Percentiles rank a stretch among this genome's conserved stretches.
Conservation (phyloP, 2,797 vertebrate genomes). For the Zenarchopterus dispar region DNA sequence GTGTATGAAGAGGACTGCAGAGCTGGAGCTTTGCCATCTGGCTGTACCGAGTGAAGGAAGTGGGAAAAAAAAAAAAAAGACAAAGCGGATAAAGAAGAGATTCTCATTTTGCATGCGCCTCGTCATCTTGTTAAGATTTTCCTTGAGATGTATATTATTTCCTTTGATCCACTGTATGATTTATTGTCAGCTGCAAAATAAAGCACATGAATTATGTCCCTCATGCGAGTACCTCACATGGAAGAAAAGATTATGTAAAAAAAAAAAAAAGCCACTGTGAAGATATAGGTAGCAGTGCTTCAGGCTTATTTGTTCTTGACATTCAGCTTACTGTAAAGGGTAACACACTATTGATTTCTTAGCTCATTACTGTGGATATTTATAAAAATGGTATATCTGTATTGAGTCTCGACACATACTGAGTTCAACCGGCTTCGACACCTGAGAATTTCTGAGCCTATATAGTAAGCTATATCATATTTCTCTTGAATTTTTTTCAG, state of each 20-base stretch:
- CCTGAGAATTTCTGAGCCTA: conserved; percentile 9
- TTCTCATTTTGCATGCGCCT: conserved; percentile 92
- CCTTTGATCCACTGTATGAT: conserved; percentile 89
- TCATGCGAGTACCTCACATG: conserved; percentile 55
- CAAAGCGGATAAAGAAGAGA: conserved; percentile 70
- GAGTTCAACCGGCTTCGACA: conserved; percentile 2
- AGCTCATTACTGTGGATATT: conserved; percentile 26
- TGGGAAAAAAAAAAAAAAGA: conserved; percentile 57
- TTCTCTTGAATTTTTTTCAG: conserved; percentile 4
- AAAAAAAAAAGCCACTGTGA: conserved; percentile 32
- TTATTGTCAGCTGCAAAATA: conserved; percentile 93
- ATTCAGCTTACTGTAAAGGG: conserved; percentile 37
- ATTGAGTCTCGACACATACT: conserved; percentile 5
- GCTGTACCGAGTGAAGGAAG: conserved; percentile 79
- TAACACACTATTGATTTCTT: conserved; percentile 19
- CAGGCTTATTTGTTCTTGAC: conserved; percentile 48
- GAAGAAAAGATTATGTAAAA: conserved; percentile 11
- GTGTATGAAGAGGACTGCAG: conserved; percentile 81
- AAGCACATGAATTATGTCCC: conserved; percentile 74
- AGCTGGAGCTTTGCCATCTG: conserved; percentile 85
- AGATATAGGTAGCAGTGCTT: conserved; percentile 39
- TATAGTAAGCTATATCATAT: conserved; percentile 11
- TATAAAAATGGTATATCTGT: conserved; percentile 11
- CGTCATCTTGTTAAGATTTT: conserved; percentile 87
- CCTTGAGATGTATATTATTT: conserved; percentile 88